Evolutionary conservation across 2,888 invertebrate species (phyloP).

Genomic region (Trypoxylon attenuatum): DNA sequence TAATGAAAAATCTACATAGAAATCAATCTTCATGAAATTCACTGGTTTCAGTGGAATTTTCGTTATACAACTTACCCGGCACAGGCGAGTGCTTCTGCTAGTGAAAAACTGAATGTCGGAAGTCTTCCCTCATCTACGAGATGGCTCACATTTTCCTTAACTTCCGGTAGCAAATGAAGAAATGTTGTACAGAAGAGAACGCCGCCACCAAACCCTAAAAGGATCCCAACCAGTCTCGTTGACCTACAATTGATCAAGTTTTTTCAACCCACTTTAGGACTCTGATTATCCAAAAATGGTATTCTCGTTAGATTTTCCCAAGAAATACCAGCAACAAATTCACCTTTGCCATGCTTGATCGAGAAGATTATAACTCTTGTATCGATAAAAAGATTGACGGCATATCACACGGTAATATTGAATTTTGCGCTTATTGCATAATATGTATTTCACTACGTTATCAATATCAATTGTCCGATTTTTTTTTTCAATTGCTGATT

Average conservation of each 20-base stretch:
- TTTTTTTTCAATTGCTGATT: background rate
- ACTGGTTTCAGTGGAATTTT: background rate
- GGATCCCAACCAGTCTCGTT: conserved; percentile 76
- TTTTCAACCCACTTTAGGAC: too few relatives aligned
- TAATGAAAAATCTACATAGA: conserved; percentile 67
- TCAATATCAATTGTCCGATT: background rate
- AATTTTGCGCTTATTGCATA: background rate
- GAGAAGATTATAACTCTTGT: too few relatives aligned
- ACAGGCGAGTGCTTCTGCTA: conserved; percentile 85
- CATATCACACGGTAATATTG: background rate
- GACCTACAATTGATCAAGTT: conserved; percentile 52
- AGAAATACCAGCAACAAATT: too few relatives aligned
- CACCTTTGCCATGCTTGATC: too few relatives aligned
- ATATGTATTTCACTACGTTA: background rate
- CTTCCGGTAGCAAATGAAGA: conserved; percentile 87
- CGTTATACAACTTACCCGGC: conserved; percentile 60
- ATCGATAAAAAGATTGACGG: background rate
- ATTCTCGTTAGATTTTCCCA: too few relatives aligned
- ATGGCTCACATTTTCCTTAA: conserved; percentile 81
- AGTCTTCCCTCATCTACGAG: conserved; percentile 75
- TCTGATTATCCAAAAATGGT: too few relatives aligned
- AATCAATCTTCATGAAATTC: background rate
- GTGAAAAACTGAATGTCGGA: conserved; percentile 78
- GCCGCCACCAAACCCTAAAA: conserved; percentile 90
- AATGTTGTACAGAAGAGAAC: conserved; percentile 89